Percentiles rank a stretch among this genome's conserved stretches.
phyloP scores from a whole-genome alignment of 1,140 invertebrate species.

The Idris sp. region DNA sequence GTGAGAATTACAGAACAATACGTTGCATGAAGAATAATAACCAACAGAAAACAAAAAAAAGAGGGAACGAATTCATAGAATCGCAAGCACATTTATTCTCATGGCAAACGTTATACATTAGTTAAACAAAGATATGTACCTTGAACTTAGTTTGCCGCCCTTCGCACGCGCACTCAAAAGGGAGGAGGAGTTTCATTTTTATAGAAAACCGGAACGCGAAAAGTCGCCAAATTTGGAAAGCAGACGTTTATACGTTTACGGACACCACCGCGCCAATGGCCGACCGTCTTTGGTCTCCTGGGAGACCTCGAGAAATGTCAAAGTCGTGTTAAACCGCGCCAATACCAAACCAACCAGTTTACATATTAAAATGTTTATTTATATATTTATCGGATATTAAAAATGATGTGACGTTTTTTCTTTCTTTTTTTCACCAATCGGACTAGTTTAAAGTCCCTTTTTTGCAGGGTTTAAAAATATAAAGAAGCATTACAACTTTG shows the following conservation, averaged over 20 bases:
- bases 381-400: conserved; percentile 38
- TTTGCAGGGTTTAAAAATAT: conserved; percentile 27
- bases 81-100: conserved; percentile 18
- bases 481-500: too few relatives aligned
- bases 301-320: conserved; percentile 64
- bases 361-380: conserved; percentile 35
- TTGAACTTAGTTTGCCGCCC: conserved; percentile 61
- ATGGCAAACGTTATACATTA: conserved; percentile 26
- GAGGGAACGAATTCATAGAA: neutral
- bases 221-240: conserved; percentile 63
- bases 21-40: conserved; percentile 7
- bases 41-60: too few relatives aligned
- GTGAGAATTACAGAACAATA: conserved; percentile 27
- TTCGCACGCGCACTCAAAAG: conserved; percentile 37
- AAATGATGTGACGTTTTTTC: conserved; percentile 47
- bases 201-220: conserved; percentile 60
- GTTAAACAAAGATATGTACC: conserved; percentile 61
- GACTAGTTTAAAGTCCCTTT: too few relatives aligned
- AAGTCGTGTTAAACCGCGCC: conserved; percentile 59
- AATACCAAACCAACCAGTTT: conserved; percentile 46
- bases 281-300: conserved; percentile 52
- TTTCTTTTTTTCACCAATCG: conserved; percentile 17
- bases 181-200: conserved; percentile 61
- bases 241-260: conserved; percentile 48
- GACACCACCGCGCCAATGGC: conserved; percentile 59